Evolutionary conservation across 2,888 invertebrate genomes (phyloP), one percentile per base, ranked within the genome.

Genomic region (Epistrophella euchroma): DNA sequence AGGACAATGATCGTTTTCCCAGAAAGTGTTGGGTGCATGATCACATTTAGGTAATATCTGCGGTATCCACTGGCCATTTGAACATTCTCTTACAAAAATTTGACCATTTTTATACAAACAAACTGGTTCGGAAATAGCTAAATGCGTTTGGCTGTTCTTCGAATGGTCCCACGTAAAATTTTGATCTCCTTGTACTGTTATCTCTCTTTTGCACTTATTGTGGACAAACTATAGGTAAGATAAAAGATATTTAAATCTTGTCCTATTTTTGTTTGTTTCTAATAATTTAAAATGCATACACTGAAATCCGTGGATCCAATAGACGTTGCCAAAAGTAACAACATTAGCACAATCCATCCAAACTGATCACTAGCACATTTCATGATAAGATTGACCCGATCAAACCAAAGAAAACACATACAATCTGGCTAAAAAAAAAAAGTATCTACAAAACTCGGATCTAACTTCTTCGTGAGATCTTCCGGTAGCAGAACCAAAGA

Each of bases 101-200:
- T 89, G 88, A 5, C 89, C 88, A 25, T 89, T 76, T 22, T 88
- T 73, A 75, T 90, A 88, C 4, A 91, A 88, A 86, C 92, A 92
- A 40, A 89, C 84, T 5, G 92, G 92, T n/a, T 89, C 62, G 2
- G 92, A 91, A 62, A 91, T 84, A 9, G 90, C 80, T 35, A 66
- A 71, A 50, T 80, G 25, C 15, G 79, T 73, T 56, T 80, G 71
- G 40, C 76, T 70, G 11, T n/a, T 73, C 15, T 80, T 84, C 25
- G 77, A 75, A 70, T 84, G 72, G 40, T 32, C 55, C 81, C 80
- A 81, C 17, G 56, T 81, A 66, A 82, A 86, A 58, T 60, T 64
- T 32, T 74, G 50, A 28, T 58, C 58, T 3, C 58, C 78, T 19
- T 56, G 32, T 22, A 52, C 17, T 17, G 60, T 64, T 74, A 82